phyloP scores from a whole-genome alignment of 2,797 vertebrate genomes.

The Gobio occitaniae region DNA sequence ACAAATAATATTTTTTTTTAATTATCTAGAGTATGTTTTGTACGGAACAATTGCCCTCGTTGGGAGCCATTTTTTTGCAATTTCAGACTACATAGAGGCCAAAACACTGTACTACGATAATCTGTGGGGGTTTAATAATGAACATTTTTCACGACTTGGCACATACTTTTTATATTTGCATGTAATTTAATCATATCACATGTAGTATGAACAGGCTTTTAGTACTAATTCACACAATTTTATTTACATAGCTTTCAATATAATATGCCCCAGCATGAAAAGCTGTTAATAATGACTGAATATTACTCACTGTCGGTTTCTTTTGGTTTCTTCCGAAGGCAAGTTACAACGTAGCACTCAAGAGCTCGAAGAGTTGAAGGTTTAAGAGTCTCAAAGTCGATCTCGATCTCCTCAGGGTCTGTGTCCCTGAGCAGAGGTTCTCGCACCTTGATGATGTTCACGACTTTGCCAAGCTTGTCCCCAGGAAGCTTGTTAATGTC shows the following conservation, averaged over 20 bases:
- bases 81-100: neutral
- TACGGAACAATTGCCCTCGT: neutral
- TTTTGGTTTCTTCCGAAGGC: constrained; percentile 79
- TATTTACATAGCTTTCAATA: neutral
- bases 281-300: neutral
- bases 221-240: neutral
- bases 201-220: neutral
- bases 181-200: neutral
- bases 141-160: neutral
- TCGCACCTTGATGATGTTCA: constrained; percentile 85
- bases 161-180: neutral
- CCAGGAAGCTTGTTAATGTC: constrained; percentile 90
- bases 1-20: no score
- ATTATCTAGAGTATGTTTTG: neutral
- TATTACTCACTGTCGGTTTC: constrained; percentile 76
- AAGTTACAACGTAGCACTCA: constrained; percentile 83
- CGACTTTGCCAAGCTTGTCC: constrained; percentile 85
- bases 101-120: neutral
- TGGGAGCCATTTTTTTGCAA: neutral
- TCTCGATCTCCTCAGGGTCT: constrained; percentile 84
- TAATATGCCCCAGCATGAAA: neutral
- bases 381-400: constrained; percentile 90
- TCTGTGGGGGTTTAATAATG: neutral
- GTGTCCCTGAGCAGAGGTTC: constrained; percentile 80
- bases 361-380: constrained; percentile 86